A percentile compares a stretch with the other conserved stretches of the same genome.
Evolutionary conservation across 1,140 invertebrate species (phyloP).

Genomic region (Geopemphigus sp.): DNA sequence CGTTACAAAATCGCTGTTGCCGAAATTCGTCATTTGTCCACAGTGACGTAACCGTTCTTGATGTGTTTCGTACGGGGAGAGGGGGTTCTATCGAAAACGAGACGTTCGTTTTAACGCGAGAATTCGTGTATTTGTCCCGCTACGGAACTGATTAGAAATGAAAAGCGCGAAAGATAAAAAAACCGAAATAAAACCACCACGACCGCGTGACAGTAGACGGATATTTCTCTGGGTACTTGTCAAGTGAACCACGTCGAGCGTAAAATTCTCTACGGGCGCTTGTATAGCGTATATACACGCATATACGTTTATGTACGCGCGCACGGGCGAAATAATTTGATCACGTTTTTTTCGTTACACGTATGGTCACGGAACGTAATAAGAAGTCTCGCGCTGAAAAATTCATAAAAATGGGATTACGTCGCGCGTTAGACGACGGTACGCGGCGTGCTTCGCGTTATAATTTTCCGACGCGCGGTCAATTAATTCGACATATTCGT

Average conservation of each 20-base stretch:
- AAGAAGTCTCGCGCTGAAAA: conserved; percentile 10
- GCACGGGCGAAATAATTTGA: conserved; percentile 1
- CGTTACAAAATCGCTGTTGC: too few species aligned
- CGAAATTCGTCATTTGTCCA: too few species aligned
- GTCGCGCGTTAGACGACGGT: background rate
- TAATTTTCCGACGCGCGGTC: background rate
- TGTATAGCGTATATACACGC: background rate
- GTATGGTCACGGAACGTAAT: conserved; percentile 19
- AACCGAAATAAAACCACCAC: background rate
- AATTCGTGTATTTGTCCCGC: too few species aligned
- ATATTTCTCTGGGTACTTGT: background rate
- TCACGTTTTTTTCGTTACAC: conserved; percentile 26
- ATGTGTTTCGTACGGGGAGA: too few species aligned
- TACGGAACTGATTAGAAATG: background rate
- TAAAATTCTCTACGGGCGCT: conserved; percentile 7
- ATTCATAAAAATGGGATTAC: conserved; percentile 15
- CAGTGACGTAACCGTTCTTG: too few species aligned
- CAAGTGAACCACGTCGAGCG: background rate
- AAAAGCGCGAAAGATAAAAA: background rate
- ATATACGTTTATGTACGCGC: background rate
- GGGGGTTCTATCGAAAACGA: too few species aligned
- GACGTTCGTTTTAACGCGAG: too few species aligned
- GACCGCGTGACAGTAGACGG: background rate
- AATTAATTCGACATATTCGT: background rate
- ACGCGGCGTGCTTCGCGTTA: background rate